Evolutionary conservation across 2,797 vertebrate genomes (phyloP), one percentile per base, ranked within the genome.

Genomic region (Mionectes olivaceus): DNA sequence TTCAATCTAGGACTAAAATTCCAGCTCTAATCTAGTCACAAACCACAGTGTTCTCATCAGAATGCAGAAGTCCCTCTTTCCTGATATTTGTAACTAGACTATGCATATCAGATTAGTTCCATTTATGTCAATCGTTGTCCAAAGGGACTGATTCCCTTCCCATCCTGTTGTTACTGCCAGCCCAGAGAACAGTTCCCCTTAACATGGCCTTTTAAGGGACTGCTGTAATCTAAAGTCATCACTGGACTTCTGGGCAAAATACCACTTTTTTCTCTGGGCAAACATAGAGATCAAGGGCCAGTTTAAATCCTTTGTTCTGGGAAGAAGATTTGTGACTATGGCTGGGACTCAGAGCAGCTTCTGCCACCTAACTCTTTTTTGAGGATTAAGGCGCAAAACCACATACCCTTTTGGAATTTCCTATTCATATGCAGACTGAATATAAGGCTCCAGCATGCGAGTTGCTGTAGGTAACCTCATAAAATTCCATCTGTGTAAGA

Each of bases 401-500:
- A 53, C 7, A 33, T 35, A n/a, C 3, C 2, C 1, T 74, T 71
- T 64, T 70, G 24, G 32, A 87, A 89, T 53, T 74, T 74, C n/a
- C 44, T 57, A 7, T 21, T 89, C 30, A 67, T 67, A 75, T 85
- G 8, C 35, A 73, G 46, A 39, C 19, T 55, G 35, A 69, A 44
- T 65, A 47, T 67, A 11, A 83, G 35, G 21, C 67, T 71, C 10
- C 41, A 87, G 24, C 18, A 21, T 52, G 3, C 25, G 17, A 47
- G 7, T 15, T 70, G 55, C 28, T 47, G 27, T 67, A 44, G 30
- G 37, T 70, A 55, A 25, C 27, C 35, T 53, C n/a, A 56, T 52
- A 56, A 90, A 74, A 60, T 39, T 28, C 18, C 0, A 0, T 27
- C 19, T 67, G 3, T 5, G 0, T 53, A 64, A 16, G 19, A 2